These are phyloP conservation scores for Mnemiopsis leidyi DNA, from an alignment of 37 sponge, comb jelly and placozoan genomes.

Conservation along the genomic window DNA sequence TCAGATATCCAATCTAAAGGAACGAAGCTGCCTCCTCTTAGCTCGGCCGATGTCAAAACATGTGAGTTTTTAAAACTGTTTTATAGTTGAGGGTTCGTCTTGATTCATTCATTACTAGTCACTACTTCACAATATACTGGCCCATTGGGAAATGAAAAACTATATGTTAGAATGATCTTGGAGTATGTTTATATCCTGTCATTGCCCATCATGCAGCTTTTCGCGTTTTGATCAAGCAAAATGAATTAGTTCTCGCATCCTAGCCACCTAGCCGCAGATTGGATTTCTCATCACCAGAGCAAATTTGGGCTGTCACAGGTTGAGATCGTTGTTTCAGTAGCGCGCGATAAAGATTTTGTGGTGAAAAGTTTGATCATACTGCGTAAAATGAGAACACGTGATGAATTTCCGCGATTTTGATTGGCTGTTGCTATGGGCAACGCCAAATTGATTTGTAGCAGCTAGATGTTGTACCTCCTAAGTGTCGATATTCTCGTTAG, in stretches of 20 bases:
- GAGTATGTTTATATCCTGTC: no score
- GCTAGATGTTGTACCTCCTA: no score
- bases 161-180: no score
- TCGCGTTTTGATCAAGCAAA: background rate
- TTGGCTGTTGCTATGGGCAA: background rate
- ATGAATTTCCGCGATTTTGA: background rate
- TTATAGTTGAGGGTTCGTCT: background rate
- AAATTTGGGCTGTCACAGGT: background rate
- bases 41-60: background rate
- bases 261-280: background rate
- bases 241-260: background rate
- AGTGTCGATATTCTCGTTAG: no score
- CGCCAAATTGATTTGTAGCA: background rate
- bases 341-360: background rate
- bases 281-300: background rate
- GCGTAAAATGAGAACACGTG: background rate
- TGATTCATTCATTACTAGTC: no score
- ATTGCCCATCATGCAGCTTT: no score
- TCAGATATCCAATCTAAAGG: background rate
- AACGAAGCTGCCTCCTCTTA: background rate
- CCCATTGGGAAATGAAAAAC: no score
- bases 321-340: background rate
- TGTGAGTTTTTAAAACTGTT: background rate
- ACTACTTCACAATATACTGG: no score
- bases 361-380: background rate